Conservation (phyloP, 2,797 vertebrate species). For the Myripristis jacobus region DNA sequence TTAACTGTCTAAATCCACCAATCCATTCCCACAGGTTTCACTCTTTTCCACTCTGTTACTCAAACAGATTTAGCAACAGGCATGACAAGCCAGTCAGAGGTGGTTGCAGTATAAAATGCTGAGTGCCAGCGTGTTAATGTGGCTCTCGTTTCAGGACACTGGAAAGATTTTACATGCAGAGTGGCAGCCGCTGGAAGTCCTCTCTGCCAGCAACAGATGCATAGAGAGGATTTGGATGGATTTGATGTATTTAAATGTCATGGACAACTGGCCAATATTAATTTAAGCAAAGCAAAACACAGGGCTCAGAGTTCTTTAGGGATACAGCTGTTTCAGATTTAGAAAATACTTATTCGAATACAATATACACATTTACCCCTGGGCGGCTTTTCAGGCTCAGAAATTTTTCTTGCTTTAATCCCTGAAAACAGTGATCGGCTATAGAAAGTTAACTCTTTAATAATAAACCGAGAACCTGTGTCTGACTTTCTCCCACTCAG, state of each 20-base stretch:
- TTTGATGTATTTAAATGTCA: not conserved
- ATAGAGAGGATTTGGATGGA: not conserved
- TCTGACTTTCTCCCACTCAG: constrained; percentile 70
- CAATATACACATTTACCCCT: too few relatives aligned
- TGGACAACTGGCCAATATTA: not conserved
- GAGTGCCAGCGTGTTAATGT: constrained; percentile 5
- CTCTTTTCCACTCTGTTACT: constrained; percentile 17
- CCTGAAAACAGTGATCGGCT: not conserved
- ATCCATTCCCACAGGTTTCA: constrained; percentile 14
- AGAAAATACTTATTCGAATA: too few relatives aligned
- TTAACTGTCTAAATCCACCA: constrained; percentile 42
- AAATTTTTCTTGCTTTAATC: too few relatives aligned
- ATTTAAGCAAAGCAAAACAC: not conserved
- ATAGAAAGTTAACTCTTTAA: not conserved
- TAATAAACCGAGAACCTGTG: not conserved
- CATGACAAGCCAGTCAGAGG: not conserved
- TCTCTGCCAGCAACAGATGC: not conserved
- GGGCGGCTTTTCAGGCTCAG: too few relatives aligned
- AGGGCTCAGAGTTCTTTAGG: not conserved
- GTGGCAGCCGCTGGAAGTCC: constrained; percentile 5
- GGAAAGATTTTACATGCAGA: constrained; percentile 7
- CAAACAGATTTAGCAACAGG: constrained; percentile 13
- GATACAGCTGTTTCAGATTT: too few relatives aligned
- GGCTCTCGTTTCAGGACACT: constrained; percentile 6
- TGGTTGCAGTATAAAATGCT: constrained; percentile 23